These are phyloP conservation scores for Neomicropteryx cornuta DNA, from an alignment of 1,140 invertebrate genomes.

Conservation along the genomic window DNA sequence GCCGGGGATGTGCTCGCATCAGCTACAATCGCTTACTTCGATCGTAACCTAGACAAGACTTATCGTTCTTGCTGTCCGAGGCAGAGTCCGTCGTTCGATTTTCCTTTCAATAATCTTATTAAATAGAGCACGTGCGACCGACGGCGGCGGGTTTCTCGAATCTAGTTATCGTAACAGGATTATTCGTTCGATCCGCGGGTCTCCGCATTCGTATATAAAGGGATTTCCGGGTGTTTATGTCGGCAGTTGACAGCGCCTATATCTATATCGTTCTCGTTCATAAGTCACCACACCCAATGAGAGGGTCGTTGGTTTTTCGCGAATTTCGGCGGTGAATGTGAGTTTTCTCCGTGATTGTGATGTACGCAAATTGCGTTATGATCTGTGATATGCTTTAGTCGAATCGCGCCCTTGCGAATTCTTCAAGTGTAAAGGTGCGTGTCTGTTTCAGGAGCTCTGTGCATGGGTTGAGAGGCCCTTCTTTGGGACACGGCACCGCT, in stretches of 20 bases:
- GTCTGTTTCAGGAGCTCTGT: constrained; percentile 40
- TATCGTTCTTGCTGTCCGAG: constrained; percentile 38
- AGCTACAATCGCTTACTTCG: constrained; percentile 23
- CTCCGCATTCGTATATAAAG: constrained; percentile 41
- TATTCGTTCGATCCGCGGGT: constrained; percentile 37
- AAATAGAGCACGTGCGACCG: constrained; percentile 38
- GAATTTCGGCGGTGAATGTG: constrained; percentile 4
- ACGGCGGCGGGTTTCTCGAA: constrained; percentile 42
- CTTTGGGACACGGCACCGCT: constrained; percentile 39
- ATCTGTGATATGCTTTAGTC: constrained; percentile 12
- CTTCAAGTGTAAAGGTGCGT: constrained; percentile 32
- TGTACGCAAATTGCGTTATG: constrained; percentile 28
- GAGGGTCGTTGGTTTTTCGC: constrained; percentile 42
- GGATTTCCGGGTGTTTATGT: constrained; percentile 43
- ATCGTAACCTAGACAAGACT: constrained; percentile 43
- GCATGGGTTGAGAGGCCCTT: constrained; percentile 41
- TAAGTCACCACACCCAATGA: constrained; percentile 45
- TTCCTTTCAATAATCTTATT: constrained; percentile 43
- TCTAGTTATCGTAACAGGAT: constrained; percentile 42
- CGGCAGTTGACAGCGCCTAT: constrained; percentile 43
- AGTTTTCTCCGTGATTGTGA: constrained; percentile 17
- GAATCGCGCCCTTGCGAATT: constrained; percentile 18
- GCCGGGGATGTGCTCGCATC: constrained; percentile 17
- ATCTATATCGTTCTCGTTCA: constrained; percentile 42
- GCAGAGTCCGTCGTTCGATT: constrained; percentile 20